Base-by-base conservation (phyloP, 2,797 vertebrate genomes). In the Gymnothorax javanicus region DNA sequence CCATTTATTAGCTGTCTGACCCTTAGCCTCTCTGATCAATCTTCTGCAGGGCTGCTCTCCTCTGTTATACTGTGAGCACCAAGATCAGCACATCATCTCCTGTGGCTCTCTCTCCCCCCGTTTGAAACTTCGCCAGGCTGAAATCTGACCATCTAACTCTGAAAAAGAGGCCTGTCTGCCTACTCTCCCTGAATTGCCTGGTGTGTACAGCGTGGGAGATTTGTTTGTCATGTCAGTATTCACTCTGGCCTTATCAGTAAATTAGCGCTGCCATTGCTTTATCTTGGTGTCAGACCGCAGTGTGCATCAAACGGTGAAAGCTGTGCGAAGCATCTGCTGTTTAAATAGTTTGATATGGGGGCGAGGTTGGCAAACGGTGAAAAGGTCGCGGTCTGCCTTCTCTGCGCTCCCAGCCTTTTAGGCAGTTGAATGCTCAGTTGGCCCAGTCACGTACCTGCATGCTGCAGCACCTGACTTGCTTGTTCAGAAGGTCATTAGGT, bases 401-500 rank as follows among this genome's bases (percentile, higher is more conserved):
- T 81, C 77, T 5, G 20, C 54, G 77, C 50, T 56, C 7, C 77
- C 77, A n/a, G 52, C 17, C 77, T 20, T 23, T 56, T 56, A 11
- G 56, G 77, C 77, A 52, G 77, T 23, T 11, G 20, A 81, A n/a
- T 3, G 20, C 52, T 11, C 77, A 2, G 20, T n/a, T 7, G 23
- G 17, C 25, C 7, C 52, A 52, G 77, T n/a, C 73, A 81, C 52
- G 88, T 84, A 84, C 25, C 85, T 86, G 90, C 91, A 89, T 92
- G 91, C 91, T 77, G 91, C 92, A 92, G 93, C 93, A 93, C 91
- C 93, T 92, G 92, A 89, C 52, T 81, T 56, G 50, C 52, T 81
- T 13, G 77, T 52, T 79, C 75, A 54, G 75, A 79, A 52, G 75
- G 75, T 81, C 77, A 56, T 81, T 81, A 81, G 50, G 77, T 7